A percentile compares a stretch with the other conserved stretches of the same genome.
Conservation (phyloP, 2,113 vertebrate species). For the Crotalus viridis region DNA sequence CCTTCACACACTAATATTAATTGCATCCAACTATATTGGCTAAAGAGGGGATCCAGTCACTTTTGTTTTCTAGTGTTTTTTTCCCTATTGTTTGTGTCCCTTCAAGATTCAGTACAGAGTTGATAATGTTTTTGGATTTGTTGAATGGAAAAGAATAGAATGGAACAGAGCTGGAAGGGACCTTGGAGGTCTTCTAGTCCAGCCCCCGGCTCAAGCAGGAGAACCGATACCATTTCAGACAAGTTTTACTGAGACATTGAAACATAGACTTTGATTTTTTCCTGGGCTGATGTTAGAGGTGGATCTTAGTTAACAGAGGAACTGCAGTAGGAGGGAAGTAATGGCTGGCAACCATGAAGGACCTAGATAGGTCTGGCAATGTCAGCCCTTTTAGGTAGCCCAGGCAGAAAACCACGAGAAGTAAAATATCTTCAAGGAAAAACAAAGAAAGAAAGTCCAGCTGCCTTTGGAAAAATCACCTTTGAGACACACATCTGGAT, state of each 20-base stretch:
- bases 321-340: background rate
- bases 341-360: background rate
- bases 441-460: too few species aligned
- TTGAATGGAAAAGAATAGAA: background rate
- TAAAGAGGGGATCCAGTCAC: background rate
- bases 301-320: background rate
- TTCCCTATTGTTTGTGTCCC: background rate
- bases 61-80: background rate
- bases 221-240: too few species aligned
- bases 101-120: background rate
- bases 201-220: too few species aligned
- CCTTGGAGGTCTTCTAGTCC: too few species aligned
- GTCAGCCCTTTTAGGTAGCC: background rate
- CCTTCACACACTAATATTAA: background rate
- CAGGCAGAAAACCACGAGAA: background rate
- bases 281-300: background rate
- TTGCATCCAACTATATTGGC: background rate
- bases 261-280: background rate
- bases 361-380: background rate
- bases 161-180: too few species aligned
- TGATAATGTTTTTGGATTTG: background rate
- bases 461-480: too few species aligned
- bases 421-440: too few species aligned
- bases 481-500: too few species aligned
- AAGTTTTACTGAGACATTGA: background rate